A percentile compares a stretch with the other conserved stretches of the same genome.
These are phyloP conservation scores for Tetraneura akinire DNA, from an alignment of 1,140 invertebrate species.

Conservation along the genomic window DNA sequence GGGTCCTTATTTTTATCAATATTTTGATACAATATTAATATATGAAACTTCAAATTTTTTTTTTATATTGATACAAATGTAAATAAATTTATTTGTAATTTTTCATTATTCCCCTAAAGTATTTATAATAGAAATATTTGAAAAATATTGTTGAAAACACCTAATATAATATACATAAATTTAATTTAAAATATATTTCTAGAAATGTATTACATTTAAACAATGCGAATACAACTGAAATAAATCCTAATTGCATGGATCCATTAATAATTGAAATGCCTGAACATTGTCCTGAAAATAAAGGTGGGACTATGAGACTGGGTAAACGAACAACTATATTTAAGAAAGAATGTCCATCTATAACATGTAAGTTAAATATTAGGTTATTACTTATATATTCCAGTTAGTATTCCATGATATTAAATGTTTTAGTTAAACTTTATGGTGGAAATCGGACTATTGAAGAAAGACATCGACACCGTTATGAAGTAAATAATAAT, in stretches of 20 bases:
- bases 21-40: too few relatives aligned
- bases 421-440: conserved; percentile 68
- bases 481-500: conserved; percentile 92
- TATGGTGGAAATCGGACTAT: conserved; percentile 82
- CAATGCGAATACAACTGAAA: conserved; percentile 87
- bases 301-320: conserved; percentile 98
- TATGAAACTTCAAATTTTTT: too few relatives aligned
- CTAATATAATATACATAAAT: too few relatives aligned
- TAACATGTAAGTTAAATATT: conserved; percentile 68
- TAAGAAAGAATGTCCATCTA: conserved; percentile 63
- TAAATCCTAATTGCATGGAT: conserved; percentile 68
- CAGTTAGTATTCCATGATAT: background rate
- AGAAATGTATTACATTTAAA: conserved; percentile 78
- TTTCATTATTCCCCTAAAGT: too few relatives aligned
- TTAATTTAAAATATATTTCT: too few relatives aligned
- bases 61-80: too few relatives aligned
- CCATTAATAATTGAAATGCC: conserved; percentile 98
- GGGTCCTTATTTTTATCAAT: too few relatives aligned
- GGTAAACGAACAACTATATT: conserved; percentile 90
- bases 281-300: conserved; percentile 79
- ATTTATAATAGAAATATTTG: too few relatives aligned
- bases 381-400: background rate
- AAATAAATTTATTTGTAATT: too few relatives aligned
- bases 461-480: conserved; percentile 95
- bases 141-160: too few relatives aligned